phyloP scores from a whole-genome alignment of 2,888 invertebrate genomes.

The Pristionchus mayeri region DNA sequence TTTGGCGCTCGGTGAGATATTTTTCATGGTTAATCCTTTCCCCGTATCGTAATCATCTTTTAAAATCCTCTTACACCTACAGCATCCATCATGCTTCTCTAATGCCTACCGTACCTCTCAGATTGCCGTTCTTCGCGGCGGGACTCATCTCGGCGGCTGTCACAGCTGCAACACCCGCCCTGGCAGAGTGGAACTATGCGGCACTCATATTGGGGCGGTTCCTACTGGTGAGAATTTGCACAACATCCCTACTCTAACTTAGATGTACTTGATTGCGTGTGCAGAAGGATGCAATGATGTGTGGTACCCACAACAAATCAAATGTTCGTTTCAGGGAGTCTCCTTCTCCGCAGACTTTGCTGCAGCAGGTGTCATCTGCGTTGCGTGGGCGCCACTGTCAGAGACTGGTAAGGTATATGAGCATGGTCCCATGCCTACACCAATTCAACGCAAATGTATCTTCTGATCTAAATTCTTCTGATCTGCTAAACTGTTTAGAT shows the following conservation, averaged over 20 bases:
- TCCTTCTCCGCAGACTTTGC: slow-evolving; percentile 43
- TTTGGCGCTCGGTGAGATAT: slow-evolving; percentile 9
- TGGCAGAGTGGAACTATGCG: not conserved
- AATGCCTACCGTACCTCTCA: not conserved
- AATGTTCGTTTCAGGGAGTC: slow-evolving; percentile 37
- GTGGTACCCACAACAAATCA: no score
- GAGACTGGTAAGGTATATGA: slow-evolving; percentile 32
- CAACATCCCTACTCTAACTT: not conserved
- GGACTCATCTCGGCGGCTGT: not conserved
- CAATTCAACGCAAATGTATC: not conserved
- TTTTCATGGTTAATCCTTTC: not conserved
- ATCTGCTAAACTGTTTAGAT: no score
- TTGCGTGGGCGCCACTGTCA: slow-evolving; percentile 27
- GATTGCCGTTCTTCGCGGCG: slow-evolving; percentile 43
- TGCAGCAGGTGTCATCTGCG: slow-evolving; percentile 35
- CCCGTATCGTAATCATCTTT: no score
- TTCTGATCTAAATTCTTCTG: no score
- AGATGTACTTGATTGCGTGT: no score
- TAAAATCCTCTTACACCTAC: no score
- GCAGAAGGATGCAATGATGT: no score
- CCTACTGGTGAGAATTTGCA: not conserved
- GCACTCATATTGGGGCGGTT: not conserved
- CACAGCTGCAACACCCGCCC: not conserved
- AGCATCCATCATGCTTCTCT: no score
- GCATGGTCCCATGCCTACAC: no score